Evolutionary conservation across 2,888 invertebrate genomes (phyloP).

Genomic region (Acronicta leporina): DNA sequence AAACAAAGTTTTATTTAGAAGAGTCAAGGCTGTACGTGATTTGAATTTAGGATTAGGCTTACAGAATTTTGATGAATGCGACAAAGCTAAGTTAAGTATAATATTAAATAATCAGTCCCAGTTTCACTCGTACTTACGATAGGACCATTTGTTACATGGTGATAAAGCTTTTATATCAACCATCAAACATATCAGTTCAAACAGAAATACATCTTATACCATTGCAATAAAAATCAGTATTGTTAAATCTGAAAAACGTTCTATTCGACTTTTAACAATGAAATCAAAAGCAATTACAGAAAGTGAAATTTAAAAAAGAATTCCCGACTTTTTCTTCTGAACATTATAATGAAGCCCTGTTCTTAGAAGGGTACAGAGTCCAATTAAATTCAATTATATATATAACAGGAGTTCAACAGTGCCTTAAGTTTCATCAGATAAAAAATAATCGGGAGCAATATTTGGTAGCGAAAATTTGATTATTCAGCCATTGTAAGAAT

Average conservation of each 20-base stretch:
- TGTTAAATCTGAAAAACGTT: conserved; percentile 18
- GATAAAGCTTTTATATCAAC: conserved; percentile 12
- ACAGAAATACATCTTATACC: no score
- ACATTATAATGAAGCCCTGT: conserved; percentile 49
- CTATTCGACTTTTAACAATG: conserved; percentile 29
- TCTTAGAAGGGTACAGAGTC: conserved; percentile 60
- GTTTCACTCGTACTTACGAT: not conserved
- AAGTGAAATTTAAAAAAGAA: conserved; percentile 31
- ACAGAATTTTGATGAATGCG: conserved; percentile 1
- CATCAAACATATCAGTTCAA: not conserved
- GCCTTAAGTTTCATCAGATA: conserved; percentile 47
- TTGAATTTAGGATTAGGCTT: conserved; percentile 8
- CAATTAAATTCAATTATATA: conserved; percentile 63
- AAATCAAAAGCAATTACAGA: conserved; percentile 53
- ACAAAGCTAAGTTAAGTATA: conserved; percentile 5
- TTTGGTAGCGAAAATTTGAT: conserved; percentile 35
- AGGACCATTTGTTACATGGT: conserved; percentile 7
- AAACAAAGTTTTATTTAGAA: conserved; percentile 16
- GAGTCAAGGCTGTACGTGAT: conserved; percentile 7
- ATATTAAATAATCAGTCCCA: conserved; percentile 1
- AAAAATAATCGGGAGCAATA: conserved; percentile 34
- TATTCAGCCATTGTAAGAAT: conserved; percentile 30
- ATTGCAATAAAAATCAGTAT: conserved; percentile 19
- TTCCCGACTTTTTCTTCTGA: conserved; percentile 29
- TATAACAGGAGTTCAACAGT: conserved; percentile 48